Conservation (phyloP, 2,888 invertebrate species). For the Smittia sp. region DNA sequence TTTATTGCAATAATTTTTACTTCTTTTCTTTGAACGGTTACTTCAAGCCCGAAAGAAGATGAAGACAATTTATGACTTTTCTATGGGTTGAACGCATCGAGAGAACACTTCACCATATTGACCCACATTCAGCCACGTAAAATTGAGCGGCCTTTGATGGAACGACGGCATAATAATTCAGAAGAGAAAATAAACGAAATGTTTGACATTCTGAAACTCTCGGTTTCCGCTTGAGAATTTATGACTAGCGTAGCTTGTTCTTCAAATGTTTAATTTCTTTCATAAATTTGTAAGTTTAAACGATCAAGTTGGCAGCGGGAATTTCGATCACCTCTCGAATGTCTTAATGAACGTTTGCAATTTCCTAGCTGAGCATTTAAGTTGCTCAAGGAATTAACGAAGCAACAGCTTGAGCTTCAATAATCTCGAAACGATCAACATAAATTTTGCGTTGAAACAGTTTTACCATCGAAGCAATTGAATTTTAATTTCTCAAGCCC, state of each 20-base stretch:
- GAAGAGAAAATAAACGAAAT: neutral
- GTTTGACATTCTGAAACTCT: no score
- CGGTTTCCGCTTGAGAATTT: no score
- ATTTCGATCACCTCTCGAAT: no score
- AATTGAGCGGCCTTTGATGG: neutral
- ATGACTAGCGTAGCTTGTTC: no score
- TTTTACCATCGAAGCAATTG: neutral
- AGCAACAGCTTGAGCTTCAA: no score
- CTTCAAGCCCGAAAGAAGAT: neutral
- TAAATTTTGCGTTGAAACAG: neutral
- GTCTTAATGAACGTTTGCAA: no score
- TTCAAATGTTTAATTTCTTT: no score
- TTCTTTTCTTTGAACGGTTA: neutral
- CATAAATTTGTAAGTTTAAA: no score
- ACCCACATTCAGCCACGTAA: neutral
- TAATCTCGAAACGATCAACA: no score
- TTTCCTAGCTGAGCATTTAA: no score
- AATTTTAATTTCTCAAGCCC: slow-evolving; percentile 11
- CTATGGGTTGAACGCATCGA: slow-evolving; percentile 1
- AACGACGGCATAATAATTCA: neutral
- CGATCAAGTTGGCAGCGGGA: no score
- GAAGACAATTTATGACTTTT: slow-evolving; percentile 2
- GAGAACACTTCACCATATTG: neutral
- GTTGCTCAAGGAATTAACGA: no score
- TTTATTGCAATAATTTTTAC: slow-evolving; percentile 19